These are phyloP conservation scores for Teleopsis dalmanni DNA, from an alignment of 1,140 invertebrate species.

Conservation along the genomic window DNA sequence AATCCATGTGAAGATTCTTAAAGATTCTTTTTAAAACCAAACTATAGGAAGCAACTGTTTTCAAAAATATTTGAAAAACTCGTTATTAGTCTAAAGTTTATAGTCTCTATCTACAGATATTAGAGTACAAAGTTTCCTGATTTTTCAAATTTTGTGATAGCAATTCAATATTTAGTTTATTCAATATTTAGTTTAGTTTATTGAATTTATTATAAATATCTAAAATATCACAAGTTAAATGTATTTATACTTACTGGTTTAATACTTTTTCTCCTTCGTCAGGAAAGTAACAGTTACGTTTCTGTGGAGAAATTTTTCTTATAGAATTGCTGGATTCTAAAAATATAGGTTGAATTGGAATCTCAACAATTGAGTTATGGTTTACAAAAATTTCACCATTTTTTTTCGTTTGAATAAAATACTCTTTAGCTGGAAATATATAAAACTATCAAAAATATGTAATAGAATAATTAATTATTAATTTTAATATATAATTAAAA, in stretches of 20 bases:
- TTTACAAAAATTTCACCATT: constrained; percentile 32
- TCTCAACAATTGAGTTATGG: constrained; percentile 28
- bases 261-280: constrained; percentile 30
- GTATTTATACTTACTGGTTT: constrained; percentile 23
- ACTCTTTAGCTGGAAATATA: constrained; percentile 29
- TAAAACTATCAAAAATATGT: constrained; percentile 16
- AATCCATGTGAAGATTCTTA: too few species aligned
- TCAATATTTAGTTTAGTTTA: too few species aligned
- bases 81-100: too few species aligned
- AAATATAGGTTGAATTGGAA: constrained; percentile 34
- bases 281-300: constrained; percentile 29
- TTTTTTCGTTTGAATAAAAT: constrained; percentile 25
- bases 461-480: neutral
- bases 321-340: constrained; percentile 21
- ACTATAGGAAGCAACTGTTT: too few species aligned
- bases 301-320: constrained; percentile 15
- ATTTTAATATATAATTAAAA: neutral
- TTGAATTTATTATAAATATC: too few species aligned
- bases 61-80: too few species aligned
- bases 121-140: too few species aligned
- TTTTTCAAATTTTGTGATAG: too few species aligned
- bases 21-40: too few species aligned
- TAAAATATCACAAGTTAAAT: neutral
- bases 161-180: too few species aligned
- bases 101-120: too few species aligned